phyloP scores from a whole-genome alignment of 2,113 vertebrate species.

The Chelonoidis abingdonii region DNA sequence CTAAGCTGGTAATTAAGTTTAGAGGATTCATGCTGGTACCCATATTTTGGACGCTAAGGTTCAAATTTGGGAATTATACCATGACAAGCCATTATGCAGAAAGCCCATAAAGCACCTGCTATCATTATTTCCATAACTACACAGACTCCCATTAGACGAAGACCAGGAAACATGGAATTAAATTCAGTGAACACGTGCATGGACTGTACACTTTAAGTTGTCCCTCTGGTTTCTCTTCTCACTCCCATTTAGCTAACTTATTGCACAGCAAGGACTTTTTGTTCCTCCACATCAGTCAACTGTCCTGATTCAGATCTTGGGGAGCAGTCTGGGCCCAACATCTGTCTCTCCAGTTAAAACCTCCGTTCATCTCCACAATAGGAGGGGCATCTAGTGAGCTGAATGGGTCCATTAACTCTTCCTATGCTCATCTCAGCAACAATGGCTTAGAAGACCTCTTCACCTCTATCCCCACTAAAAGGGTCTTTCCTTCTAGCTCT shows the following conservation, averaged over 20 bases:
- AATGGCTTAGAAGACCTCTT: too few species aligned
- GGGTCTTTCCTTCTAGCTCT: too few species aligned
- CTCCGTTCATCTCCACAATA: background rate
- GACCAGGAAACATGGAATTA: background rate
- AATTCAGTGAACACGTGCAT: background rate
- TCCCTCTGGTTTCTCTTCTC: background rate
- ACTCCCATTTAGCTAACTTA: background rate
- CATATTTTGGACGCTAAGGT: too few species aligned
- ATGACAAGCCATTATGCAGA: background rate
- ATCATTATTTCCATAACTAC: background rate
- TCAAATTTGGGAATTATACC: too few species aligned
- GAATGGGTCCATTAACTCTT: too few species aligned
- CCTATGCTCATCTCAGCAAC: too few species aligned
- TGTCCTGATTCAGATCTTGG: background rate
- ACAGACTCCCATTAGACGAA: background rate
- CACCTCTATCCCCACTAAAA: too few species aligned
- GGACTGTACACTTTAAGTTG: fast-evolving
- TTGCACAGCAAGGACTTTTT: background rate
- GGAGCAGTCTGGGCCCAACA: background rate
- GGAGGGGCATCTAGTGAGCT: background rate
- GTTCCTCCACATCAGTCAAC: background rate
- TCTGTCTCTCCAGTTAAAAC: background rate
- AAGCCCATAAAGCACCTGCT: background rate
- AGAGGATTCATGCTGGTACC: too few species aligned
- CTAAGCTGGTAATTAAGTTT: too few species aligned